Evolutionary conservation across 1,140 invertebrate genomes (phyloP), one percentile per base, ranked within the genome.

Genomic region (Papilio helenus): DNA sequence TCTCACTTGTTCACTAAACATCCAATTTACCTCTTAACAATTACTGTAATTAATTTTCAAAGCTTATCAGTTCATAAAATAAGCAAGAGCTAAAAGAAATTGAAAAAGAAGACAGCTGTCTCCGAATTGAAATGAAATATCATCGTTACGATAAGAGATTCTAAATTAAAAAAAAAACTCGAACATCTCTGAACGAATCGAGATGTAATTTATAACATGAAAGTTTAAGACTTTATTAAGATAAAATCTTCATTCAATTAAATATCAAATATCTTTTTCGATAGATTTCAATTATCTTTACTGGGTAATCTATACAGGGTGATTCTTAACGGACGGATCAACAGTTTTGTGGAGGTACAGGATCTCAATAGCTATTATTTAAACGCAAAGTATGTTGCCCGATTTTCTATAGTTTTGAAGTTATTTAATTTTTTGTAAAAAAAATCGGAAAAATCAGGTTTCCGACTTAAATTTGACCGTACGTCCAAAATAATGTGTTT

Each of bases 161-260:
- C 18, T 12, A 46, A 73, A 73, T 73, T 73, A 49, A 73, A n/a
- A n/a, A 73, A 46, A 73, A 73, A 23, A 42, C 18, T 39, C 34
- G 5, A 39, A 73, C 42, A 10, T 73, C 42, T 46, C 10, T 23
- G 20, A 39, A 49, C 5, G n/a, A 44, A 73, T 73, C n/a, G 8
- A 46, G 72, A 73, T 73, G 26, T 39, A 7, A 39, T 73, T 73
- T 73, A 49, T 23, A 73, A 73, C 72, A 12, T 61, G 72, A 73
- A 73, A 73, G 20, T 46, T 39, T 46, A 46, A 73, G 14, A 46
- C 39, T 42, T 20, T 73, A 42, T 23, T n/a, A 26, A 49, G 20
- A 23, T 72, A 3, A 44, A 20, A 46, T 46, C 34, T 39, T 39
- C 42, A 26, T 14, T 61, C 14, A 61, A 26, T 61, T 61, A 61